Evolutionary conservation across 2,113 vertebrate species (phyloP).

Genomic region (Seriola rivoliana): DNA sequence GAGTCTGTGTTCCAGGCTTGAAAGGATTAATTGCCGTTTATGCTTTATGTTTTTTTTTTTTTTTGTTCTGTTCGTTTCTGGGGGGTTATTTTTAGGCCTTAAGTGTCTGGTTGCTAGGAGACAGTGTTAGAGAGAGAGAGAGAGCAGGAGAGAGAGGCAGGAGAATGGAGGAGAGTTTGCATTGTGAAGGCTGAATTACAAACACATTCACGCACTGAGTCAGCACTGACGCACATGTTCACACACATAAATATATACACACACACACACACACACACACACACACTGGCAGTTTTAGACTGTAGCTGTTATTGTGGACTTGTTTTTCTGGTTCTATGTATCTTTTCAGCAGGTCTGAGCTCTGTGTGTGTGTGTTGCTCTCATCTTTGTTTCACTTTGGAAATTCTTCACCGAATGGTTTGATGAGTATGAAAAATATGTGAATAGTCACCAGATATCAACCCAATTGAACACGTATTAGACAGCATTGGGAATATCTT

Average conservation of each 20-base stretch:
- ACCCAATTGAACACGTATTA: too few species aligned
- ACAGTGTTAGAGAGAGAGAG: conserved; percentile 75
- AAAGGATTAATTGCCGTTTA: conserved; percentile 87
- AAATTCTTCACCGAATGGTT: not conserved
- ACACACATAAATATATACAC: conserved; percentile 56
- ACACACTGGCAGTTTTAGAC: conserved; percentile 64
- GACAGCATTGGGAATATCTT: too few species aligned
- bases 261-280: not conserved
- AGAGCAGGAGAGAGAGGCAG: conserved; percentile 66
- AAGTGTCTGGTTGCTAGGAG: conserved; percentile 89
- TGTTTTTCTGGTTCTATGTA: conserved; percentile 76
- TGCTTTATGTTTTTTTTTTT: conserved; percentile 87
- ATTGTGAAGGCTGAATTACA: conserved; percentile 87
- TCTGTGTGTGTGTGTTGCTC: conserved; percentile 39
- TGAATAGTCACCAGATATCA: too few species aligned
- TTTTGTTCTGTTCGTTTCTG: conserved; percentile 86
- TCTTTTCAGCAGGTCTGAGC: conserved; percentile 51
- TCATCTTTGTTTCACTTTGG: conserved; percentile 33
- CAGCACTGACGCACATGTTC: conserved; percentile 81
- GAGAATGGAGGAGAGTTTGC: conserved; percentile 83
- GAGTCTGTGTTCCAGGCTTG: conserved; percentile 79
- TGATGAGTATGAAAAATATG: too few species aligned
- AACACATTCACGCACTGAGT: conserved; percentile 86
- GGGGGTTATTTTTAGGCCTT: conserved; percentile 87
- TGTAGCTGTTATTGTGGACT: conserved; percentile 73